Percentiles rank a stretch among this genome's conserved stretches.
Conservation (phyloP, 2,113 vertebrate genomes). For the Rallus limicola region DNA sequence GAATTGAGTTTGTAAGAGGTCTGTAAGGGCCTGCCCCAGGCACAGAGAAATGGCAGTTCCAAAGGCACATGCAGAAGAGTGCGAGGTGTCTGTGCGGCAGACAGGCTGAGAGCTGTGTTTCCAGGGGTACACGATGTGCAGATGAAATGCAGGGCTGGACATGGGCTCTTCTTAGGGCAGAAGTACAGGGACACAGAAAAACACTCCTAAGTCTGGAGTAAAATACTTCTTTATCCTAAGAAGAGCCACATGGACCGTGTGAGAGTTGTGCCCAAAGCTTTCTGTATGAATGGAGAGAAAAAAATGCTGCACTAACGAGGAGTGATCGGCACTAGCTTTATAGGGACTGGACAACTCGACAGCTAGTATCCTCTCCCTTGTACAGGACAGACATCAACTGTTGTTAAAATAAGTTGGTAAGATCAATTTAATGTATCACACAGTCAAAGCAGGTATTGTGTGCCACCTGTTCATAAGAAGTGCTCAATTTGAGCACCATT, state of each 20-base stretch:
- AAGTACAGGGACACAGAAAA: background rate
- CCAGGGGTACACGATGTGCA: constrained; percentile 65
- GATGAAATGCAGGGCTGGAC: constrained; percentile 64
- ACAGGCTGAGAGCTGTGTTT: constrained; percentile 62
- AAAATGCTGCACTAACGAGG: constrained; percentile 39
- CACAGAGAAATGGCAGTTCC: constrained; percentile 45
- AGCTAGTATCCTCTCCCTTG: background rate
- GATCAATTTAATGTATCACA: background rate
- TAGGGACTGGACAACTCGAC: background rate
- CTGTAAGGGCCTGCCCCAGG: constrained; percentile 17
- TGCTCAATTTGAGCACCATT: background rate
- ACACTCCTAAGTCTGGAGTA: background rate
- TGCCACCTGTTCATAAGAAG: background rate
- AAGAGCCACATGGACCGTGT: constrained; percentile 63
- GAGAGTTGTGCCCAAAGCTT: constrained; percentile 70
- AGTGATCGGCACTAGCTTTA: constrained; percentile 1
- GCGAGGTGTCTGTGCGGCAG: constrained; percentile 48
- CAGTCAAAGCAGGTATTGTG: background rate
- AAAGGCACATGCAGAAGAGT: constrained; percentile 74
- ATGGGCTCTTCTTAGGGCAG: constrained; percentile 63
- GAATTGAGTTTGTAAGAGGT: constrained; percentile 16
- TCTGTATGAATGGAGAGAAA: constrained; percentile 61
- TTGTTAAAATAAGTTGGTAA: background rate
- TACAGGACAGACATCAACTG: background rate
- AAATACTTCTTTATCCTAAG: constrained; percentile 60